Conservation (phyloP, 2,113 vertebrate genomes). For the Litocranius walleri region DNA sequence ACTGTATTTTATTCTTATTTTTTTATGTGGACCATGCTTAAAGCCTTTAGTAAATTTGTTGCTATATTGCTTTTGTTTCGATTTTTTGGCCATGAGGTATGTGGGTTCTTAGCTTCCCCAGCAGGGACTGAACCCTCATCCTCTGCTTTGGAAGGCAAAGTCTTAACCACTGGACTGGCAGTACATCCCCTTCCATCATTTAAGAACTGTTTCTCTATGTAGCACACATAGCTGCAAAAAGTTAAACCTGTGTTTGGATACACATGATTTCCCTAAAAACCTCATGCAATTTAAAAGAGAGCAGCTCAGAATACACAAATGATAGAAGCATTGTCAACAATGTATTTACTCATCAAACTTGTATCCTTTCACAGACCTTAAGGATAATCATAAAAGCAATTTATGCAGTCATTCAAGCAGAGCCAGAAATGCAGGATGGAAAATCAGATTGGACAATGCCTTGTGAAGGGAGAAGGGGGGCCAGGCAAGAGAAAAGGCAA, state of each 20-base stretch:
- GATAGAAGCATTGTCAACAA: constrained; percentile 40
- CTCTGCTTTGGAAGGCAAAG: background rate
- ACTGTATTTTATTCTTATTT: background rate
- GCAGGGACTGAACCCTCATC: background rate
- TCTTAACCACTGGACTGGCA: background rate
- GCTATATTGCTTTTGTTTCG: background rate
- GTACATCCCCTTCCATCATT: background rate
- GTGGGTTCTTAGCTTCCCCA: background rate
- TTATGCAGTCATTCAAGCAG: constrained; percentile 56
- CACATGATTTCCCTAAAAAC: constrained; percentile 42
- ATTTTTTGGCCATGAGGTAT: background rate
- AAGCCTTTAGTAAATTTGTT: background rate
- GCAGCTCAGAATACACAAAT: constrained; percentile 5
- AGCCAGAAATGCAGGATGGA: constrained; percentile 38
- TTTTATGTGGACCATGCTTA: background rate
- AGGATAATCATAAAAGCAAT: constrained; percentile 61
- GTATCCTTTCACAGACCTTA: constrained; percentile 38
- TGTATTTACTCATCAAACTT: constrained; percentile 52
- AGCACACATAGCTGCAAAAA: background rate
- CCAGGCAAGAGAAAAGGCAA: background rate
- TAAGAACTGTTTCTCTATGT: background rate
- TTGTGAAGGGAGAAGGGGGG: constrained; percentile 15
- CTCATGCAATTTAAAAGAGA: constrained; percentile 43
- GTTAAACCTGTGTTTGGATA: constrained; percentile 6
- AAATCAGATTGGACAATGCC: constrained; percentile 50